Evolutionary conservation across 2,797 vertebrate genomes (phyloP).

Genomic region (Hafferia zeledoni): DNA sequence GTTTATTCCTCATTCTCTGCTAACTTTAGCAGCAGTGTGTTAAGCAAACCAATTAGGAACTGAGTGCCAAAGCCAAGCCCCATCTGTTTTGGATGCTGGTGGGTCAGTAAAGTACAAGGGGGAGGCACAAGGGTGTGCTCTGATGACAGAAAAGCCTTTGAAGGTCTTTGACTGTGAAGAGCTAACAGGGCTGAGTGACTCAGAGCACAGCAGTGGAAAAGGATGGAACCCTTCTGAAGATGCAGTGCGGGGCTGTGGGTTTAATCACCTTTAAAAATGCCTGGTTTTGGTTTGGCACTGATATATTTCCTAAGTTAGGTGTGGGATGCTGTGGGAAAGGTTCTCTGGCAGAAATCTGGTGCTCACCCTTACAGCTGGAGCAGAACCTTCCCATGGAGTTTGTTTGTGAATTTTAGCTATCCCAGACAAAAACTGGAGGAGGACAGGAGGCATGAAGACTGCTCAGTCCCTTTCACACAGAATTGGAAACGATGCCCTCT

Average conservation of each 20-base stretch:
- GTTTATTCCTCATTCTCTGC: background rate
- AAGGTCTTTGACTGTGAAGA: background rate
- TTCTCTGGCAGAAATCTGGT: background rate
- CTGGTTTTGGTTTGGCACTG: background rate
- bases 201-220: background rate
- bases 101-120: background rate
- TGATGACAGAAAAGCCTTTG: background rate
- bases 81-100: accelerated
- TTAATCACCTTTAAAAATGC: background rate
- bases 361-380: background rate
- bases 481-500: accelerated
- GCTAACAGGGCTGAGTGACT: background rate
- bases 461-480: background rate
- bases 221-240: background rate
- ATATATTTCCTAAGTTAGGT: background rate
- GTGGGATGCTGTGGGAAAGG: background rate
- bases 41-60: constrained; percentile 6
- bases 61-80: background rate
- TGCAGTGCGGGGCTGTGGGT: background rate
- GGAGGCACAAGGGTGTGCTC: background rate
- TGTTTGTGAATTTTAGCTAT: background rate
- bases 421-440: background rate
- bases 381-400: background rate
- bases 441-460: background rate
- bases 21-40: background rate